Conservation (phyloP, 2,888 invertebrate species). For the Cabera pusaria region DNA sequence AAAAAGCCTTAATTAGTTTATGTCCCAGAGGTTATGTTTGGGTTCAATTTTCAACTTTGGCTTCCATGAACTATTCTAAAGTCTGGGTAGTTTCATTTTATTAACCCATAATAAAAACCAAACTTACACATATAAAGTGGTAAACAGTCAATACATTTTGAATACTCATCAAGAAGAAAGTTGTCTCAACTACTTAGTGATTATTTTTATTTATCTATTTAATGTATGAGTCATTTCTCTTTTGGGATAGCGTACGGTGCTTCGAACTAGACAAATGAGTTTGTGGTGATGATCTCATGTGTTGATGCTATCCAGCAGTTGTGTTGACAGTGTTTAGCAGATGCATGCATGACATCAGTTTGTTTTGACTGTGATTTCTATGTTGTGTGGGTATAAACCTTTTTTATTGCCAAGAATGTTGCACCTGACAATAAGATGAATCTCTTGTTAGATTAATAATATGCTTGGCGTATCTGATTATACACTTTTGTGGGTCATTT, state of each 20-base stretch:
- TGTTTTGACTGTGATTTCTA: constrained; percentile 3
- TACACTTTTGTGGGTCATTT: too few relatives aligned
- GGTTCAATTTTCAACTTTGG: too few relatives aligned
- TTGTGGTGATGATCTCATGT: constrained; percentile 50
- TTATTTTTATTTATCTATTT: constrained; percentile 4
- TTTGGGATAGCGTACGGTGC: constrained; percentile 38
- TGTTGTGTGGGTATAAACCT: constrained; percentile 7
- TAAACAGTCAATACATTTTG: too few relatives aligned
- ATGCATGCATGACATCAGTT: constrained; percentile 13
- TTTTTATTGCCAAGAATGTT: not conserved
- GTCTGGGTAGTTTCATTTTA: too few relatives aligned
- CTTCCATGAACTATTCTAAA: too few relatives aligned
- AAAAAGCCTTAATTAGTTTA: constrained; percentile 6
- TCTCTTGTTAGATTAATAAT: too few relatives aligned
- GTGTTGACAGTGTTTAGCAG: constrained; percentile 29
- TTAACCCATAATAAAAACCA: too few relatives aligned
- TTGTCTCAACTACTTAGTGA: not conserved
- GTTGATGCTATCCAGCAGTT: constrained; percentile 32
- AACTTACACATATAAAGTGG: too few relatives aligned
- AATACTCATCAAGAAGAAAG: too few relatives aligned
- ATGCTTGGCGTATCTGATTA: too few relatives aligned
- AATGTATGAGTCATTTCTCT: constrained; percentile 45
- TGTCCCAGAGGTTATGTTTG: constrained; percentile 30
- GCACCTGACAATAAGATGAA: too few relatives aligned
- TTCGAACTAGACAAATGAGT: constrained; percentile 24